Evolutionary conservation across 2,888 invertebrate species (phyloP).

Genomic region (Tuta absoluta): DNA sequence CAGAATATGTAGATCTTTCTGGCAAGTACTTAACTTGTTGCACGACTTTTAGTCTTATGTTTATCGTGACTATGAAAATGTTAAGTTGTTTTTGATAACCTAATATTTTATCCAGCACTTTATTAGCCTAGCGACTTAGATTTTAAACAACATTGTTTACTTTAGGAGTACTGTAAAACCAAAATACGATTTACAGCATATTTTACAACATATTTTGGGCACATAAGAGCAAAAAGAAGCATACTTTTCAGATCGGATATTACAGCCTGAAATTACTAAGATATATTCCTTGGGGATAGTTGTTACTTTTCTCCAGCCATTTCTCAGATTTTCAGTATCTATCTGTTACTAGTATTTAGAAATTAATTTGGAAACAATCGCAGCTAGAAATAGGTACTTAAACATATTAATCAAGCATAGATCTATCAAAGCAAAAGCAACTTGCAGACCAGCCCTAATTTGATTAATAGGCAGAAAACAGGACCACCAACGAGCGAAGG

Average conservation of each 20-base stretch:
- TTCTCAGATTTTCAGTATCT: too few relatives aligned
- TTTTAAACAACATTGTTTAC: too few relatives aligned
- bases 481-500: slow-evolving; percentile 47
- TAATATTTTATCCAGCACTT: not conserved
- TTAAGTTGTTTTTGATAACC: not conserved
- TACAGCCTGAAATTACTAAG: too few relatives aligned
- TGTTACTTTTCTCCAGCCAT: too few relatives aligned
- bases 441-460: not conserved
- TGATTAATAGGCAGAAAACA: slow-evolving; percentile 13
- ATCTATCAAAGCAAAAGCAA: not conserved
- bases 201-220: too few relatives aligned
- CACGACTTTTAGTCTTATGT: not conserved
- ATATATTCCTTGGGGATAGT: too few relatives aligned
- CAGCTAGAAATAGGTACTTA: not conserved
- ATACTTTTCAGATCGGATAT: too few relatives aligned
- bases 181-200: too few relatives aligned
- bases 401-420: not conserved
- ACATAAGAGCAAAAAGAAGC: too few relatives aligned
- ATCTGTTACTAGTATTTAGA: too few relatives aligned
- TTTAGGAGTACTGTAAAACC: too few relatives aligned
- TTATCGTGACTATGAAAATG: not conserved
- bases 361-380: not conserved
- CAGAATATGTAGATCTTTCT: slow-evolving; percentile 7
- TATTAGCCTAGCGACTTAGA: not conserved
- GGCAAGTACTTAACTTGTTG: not conserved